Base-by-base conservation (phyloP, 2,888 invertebrate species). In the Lathronympha strigana region DNA sequence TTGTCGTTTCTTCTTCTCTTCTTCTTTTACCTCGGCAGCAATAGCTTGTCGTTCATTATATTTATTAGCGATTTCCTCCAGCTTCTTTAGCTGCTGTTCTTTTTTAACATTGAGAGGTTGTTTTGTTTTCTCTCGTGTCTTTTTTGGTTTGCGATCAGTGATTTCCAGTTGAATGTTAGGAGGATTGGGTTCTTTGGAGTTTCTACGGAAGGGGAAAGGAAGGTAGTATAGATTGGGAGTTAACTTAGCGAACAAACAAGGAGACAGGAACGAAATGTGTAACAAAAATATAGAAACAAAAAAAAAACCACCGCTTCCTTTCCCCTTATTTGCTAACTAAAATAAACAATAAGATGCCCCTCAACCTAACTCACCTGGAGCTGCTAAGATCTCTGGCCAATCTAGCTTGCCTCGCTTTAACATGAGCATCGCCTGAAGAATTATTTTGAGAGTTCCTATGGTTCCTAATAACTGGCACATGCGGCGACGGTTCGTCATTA, bases 191-290 rank as follows among this genome's bases (percentile, higher is more conserved):
- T 84, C 83, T 83, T 85, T 82, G 70, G 72, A 68, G 70, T 77
- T 78, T 86, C 92, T 92, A 90, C 53, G 78, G 80, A 78, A 87
- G 82, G 79, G 90, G 88, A 90, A 90, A 91, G 90, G 90, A 90
- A 88, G 90, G 88, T 72, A 72, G 67, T 67, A 74, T 70, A 74
- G 61, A 57, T 45, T 45, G 54, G 66, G 54, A 68, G 66, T 67
- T 54, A 63, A 72, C 58, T 72, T 69, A 47, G 40, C 13, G 17
- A 73, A 83, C 90, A 92, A 92, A 92, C 86, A 91, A 92, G 92
- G 91, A 91, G 91, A 84, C 83, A 90, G 91, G 92, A 92, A 84
- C 74, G 73, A 72, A 67, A 69, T 68, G 63, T 68, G 36, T 68
- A 61, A 61, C 47, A 40, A 61, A 67, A 47, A 69, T 1, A 67